These are phyloP conservation scores for Drosophila ohnishii DNA, from an alignment of 1,140 invertebrate genomes.

Conservation along the genomic window DNA sequence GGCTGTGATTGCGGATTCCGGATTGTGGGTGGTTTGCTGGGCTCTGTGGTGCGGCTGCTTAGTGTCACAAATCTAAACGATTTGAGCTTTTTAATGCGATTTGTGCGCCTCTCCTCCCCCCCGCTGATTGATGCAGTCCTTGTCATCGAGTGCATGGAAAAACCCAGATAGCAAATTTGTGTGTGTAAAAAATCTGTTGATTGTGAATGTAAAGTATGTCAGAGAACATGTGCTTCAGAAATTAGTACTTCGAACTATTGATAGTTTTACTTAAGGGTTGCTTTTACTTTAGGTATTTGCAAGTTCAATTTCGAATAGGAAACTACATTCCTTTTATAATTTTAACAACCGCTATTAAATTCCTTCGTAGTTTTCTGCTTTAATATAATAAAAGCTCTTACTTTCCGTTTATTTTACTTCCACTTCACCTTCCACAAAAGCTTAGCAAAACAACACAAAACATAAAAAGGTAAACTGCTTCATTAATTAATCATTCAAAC, in stretches of 20 bases:
- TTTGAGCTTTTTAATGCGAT: conserved; percentile 75
- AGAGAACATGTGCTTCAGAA: neutral
- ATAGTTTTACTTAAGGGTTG: neutral
- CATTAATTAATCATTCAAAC: conserved; percentile 19
- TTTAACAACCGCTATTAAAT: no score
- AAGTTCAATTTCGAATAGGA: no score
- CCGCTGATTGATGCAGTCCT: conserved; percentile 57
- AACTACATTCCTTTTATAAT: no score
- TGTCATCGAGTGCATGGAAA: conserved; percentile 19
- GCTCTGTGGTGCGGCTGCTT: conserved; percentile 29
- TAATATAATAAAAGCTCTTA: neutral
- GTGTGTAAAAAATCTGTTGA: conserved; percentile 3
- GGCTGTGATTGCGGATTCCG: conserved; percentile 6
- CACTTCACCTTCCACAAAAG: neutral
- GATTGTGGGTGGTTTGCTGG: conserved; percentile 14
- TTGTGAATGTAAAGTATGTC: conserved; percentile 1
- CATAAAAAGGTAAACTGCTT: conserved; percentile 6
- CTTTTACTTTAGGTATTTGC: neutral
- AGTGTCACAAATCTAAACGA: conserved; percentile 77
- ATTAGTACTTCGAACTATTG: neutral
- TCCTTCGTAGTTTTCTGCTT: neutral
- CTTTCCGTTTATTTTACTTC: neutral
- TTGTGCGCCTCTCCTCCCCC: conserved; percentile 16
- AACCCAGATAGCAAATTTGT: conserved; percentile 20
- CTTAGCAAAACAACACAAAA: neutral